Percentiles rank a stretch among this genome's conserved stretches.
These are phyloP conservation scores for Bombus polaris DNA, from an alignment of 1,140 invertebrate species.

Conservation along the genomic window DNA sequence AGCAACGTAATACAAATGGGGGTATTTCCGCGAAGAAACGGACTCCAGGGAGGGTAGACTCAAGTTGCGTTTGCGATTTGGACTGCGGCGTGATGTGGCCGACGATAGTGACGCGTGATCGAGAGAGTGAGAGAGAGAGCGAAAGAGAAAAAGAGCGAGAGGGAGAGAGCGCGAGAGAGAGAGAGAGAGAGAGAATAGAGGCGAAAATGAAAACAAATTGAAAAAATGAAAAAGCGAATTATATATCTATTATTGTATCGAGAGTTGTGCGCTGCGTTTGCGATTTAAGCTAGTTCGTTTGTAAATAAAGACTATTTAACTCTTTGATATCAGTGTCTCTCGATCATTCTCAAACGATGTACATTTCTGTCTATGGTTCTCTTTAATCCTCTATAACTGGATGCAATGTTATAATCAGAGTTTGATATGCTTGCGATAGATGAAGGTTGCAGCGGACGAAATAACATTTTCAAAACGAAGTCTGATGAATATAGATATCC, in stretches of 20 bases:
- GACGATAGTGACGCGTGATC: constrained; percentile 67
- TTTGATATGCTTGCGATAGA: no score
- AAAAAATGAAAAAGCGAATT: constrained; percentile 68
- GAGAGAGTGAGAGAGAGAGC: constrained; percentile 4
- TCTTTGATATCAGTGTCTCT: constrained; percentile 73
- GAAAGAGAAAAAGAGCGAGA: constrained; percentile 26
- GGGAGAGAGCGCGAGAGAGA: not conserved
- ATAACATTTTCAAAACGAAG: not conserved
- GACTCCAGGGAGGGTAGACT: no score
- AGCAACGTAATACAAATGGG: not conserved
- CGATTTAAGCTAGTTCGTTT: constrained; percentile 81
- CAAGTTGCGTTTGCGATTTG: not conserved
- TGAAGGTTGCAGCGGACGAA: not conserved
- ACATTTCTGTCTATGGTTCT: not conserved
- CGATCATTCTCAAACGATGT: not conserved
- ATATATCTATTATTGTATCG: constrained; percentile 79
- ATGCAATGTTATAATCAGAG: not conserved
- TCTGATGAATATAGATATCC: not conserved
- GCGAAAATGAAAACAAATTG: constrained; percentile 64
- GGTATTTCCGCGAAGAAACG: not conserved
- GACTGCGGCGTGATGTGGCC: constrained; percentile 61
- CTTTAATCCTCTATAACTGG: not conserved
- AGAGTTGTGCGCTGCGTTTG: constrained; percentile 79
- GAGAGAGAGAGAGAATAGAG: constrained; percentile 38
- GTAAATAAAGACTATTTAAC: constrained; percentile 83